These are phyloP conservation scores for Aphodius granarius DNA, from an alignment of 2,888 invertebrate species.

Conservation along the genomic window DNA sequence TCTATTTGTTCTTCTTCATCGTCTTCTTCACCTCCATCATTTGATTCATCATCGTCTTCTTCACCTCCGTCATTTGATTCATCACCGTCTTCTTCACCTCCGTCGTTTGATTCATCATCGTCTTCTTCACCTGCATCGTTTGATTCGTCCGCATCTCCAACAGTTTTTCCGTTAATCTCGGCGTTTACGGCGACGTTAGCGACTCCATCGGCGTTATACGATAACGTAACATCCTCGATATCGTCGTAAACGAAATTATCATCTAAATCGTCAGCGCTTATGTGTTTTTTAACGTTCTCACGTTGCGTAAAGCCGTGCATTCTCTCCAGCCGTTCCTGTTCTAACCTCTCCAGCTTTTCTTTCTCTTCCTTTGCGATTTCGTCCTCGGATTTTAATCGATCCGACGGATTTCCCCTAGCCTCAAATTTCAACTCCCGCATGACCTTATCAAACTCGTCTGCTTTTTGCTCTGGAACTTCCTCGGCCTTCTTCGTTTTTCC, in stretches of 20 bases:
- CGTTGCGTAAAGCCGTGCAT: conserved; percentile 68
- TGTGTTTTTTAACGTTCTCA: conserved; percentile 58
- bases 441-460: conserved; percentile 79
- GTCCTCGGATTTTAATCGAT: conserved; percentile 81
- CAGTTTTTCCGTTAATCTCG: conserved; percentile 43
- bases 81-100: conserved; percentile 44
- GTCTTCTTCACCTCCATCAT: conserved; percentile 41
- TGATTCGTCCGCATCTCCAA: conserved; percentile 30
- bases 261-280: conserved; percentile 85
- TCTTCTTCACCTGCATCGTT: conserved; percentile 46
- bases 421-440: conserved; percentile 83
- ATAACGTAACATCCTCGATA: conserved; percentile 50
- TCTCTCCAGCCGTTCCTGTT: conserved; percentile 74
- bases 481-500: conserved; percentile 58
- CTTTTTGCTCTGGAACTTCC: conserved; percentile 42
- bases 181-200: conserved; percentile 48
- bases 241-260: conserved; percentile 73
- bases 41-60: conserved; percentile 48
- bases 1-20: conserved; percentile 47
- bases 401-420: conserved; percentile 75
- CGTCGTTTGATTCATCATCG: conserved; percentile 47
- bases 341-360: conserved; percentile 73
- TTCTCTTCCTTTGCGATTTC: conserved; percentile 81
- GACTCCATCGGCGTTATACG: conserved; percentile 48
- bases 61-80: conserved; percentile 44